Base-by-base conservation (phyloP, 2,888 invertebrate genomes). In the Luperina nickerlii region DNA sequence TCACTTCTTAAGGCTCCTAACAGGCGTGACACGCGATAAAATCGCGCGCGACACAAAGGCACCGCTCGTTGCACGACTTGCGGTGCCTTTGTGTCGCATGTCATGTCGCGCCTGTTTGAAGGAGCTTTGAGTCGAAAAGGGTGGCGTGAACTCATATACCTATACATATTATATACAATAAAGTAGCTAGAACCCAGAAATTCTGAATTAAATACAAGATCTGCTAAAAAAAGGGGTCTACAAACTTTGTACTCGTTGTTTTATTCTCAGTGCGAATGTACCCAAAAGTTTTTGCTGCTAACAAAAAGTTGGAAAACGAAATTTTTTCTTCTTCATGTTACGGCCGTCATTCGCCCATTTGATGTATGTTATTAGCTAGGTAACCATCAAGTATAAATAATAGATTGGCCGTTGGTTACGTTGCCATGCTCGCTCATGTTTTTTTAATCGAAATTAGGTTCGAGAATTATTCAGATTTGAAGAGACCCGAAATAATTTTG, bases 361-460 rank as follows among this genome's bases (percentile, higher is more conserved):
- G 54, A 81, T 67, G 68, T 73, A 67, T 83, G 54, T 70, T 78
- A 70, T 81, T 81, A 81, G 48, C 70, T 69, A 73, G 60, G 60
- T 75, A 45, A 76, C 65, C 81, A 81, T 67, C 45, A 83, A 60
- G 68, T 45, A 75, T 78, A 70, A 65, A 87, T 87, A 73, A 81
- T 71, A 57, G 57, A 77, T 48, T 74, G 15, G 27, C 60, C 18
- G n/a, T 60, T n/a, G 24, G 76, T 63, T 51, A 18, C 71, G 76
- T 67, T 69, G 20, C 75, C 20, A 57, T 32, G 27, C 51, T 57
- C 42, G 32, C 18, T 69, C 69, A 54, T 73, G 69, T 75, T 86
- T 82, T 85, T 87, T 87, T 84, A 57, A 32, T 62, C 68, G 66
- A 45, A 8, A 5, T 4, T 27, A 60, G 69, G 79, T 87, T 87